Base-by-base conservation (phyloP, 2,888 invertebrate genomes). In the Invenusta paracnida region DNA sequence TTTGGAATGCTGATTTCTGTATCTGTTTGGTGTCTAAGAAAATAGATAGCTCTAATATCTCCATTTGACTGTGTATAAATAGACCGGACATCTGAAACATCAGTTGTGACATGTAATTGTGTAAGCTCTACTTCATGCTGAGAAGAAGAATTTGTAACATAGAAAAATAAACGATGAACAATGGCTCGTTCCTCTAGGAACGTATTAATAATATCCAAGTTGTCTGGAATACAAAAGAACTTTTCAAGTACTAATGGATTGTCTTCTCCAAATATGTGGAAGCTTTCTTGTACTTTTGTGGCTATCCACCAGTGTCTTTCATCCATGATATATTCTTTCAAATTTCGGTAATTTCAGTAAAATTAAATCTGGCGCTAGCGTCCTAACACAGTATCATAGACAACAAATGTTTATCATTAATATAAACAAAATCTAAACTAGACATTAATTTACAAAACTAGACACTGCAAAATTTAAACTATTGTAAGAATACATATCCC, bases 291-390 rank as follows among this genome's bases (percentile, higher is more conserved):
- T 87, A 91, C 91, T 88, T 90, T 91, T 1, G 90, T 89, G 73
- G 91, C 91, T 30, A 91, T 90, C 91, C 91, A 91, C 91, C 91
- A 91, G 88, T 91, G 91, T 86, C 91, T 88, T 89, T 91, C 91
- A 90, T 91, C 91, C 91, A 91, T 91, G 29, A 27, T 73, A 11
- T 84, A 84, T 28, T 73, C 0, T 84, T 79, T 84, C 17, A 1
- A 81, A n/a, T n/a, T 27, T n/a, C 1, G 23, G n/a, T 25, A 81
- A n/a, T 25, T n/a, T 81, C 27, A 48, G 48, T 48, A 5, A 48
- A 48, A 48, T 48, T 48, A 48, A 48, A 17, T 48, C 48, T 48
- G 5, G 48, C 48, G 48, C 48, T 48, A 48, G 17, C 17, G 17
- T 11, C 5, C 5, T 48, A 48, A 48, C 48, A 11, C 48, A 48